Evolutionary conservation across 1,140 invertebrate genomes (phyloP), one percentile per base, ranked within the genome.

Genomic region (Drosophila subobscura): DNA sequence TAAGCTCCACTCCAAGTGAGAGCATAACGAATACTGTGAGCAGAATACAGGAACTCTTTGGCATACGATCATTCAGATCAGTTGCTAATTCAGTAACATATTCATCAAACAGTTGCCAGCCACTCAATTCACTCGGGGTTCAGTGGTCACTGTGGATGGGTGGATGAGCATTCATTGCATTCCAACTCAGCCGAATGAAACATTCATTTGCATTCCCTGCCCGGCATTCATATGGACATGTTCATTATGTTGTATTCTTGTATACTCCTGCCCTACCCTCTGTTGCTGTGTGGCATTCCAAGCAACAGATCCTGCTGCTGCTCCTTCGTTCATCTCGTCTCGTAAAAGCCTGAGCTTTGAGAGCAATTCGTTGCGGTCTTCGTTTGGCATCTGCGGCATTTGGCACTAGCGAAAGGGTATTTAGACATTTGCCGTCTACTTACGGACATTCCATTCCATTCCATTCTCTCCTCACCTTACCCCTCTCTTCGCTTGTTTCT

Each of bases 401-500:
- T 86, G 85, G 74, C 83, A 88, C 83, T 79, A 73, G 65, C 77
- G 27, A 64, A 74, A 86, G 81, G 83, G 81, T 86, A 88, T 86
- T 86, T 86, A 86, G 81, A 86, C 78, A 77, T 86, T 86, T 86
- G 65, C 77, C 73, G 81, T 75, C 81, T 86, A 85, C 73, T 86
- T 85, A 81, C 44, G 41, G 37, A 51, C 42, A 16, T 61, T 53
- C n/a, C 57, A 33, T 52, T 45, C 33, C 42, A 16, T 61, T 53
- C n/a, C 57, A 33, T 52, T 45, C 33, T n/a, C 12, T 8, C 25
- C 37, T 45, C 16, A 14, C 22, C 37, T 16, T 22, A 7, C 16
- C 37, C 27, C 51, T 4, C 33, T 45, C 37, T 20, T 41, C 29
- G 12, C 23, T 16, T 49, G 23, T 14, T 29, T 14, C 51, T 16